phyloP scores from a whole-genome alignment of 2,113 vertebrate species.

The Percina caprodes region DNA sequence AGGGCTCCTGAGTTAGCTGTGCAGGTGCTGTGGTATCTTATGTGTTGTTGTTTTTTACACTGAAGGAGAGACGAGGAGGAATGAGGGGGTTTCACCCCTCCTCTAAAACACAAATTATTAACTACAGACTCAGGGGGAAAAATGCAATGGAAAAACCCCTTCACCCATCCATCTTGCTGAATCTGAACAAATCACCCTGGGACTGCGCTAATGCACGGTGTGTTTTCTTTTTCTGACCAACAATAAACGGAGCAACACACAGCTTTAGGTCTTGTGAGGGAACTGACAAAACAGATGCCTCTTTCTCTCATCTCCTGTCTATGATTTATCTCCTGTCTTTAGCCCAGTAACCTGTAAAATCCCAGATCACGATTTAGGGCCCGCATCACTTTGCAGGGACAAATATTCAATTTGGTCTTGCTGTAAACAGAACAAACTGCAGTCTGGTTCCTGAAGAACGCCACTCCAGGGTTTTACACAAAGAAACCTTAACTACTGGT shows the following conservation, averaged over 20 bases:
- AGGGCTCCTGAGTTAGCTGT: background rate
- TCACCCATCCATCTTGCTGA: constrained; percentile 47
- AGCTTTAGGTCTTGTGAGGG: constrained; percentile 24
- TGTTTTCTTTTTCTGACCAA: constrained; percentile 52
- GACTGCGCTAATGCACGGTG: constrained; percentile 15
- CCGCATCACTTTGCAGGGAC: constrained; percentile 15
- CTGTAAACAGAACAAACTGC: constrained; percentile 37
- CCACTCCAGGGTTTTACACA: constrained; percentile 45
- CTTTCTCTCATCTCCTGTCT: background rate
- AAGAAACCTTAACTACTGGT: constrained; percentile 56
- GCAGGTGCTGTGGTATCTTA: constrained; percentile 17
- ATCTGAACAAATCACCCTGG: constrained; percentile 37
- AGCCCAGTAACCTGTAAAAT: constrained; percentile 54
- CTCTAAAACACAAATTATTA: constrained; percentile 56
- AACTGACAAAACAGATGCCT: constrained; percentile 26
- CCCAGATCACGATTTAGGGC: constrained; percentile 26
- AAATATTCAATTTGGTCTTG: constrained; percentile 9
- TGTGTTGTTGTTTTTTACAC: constrained; percentile 4
- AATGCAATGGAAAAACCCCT: constrained; percentile 26
- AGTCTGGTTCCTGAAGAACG: constrained; percentile 34
- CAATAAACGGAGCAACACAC: constrained; percentile 27
- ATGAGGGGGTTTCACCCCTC: constrained; percentile 30
- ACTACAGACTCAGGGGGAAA: constrained; percentile 24
- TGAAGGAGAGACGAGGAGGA: constrained; percentile 19
- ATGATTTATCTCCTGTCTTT: constrained; percentile 54